Evolutionary conservation across 2,797 vertebrate genomes (phyloP), one percentile per base, ranked within the genome.

Genomic region (Enteromius argenteus): DNA sequence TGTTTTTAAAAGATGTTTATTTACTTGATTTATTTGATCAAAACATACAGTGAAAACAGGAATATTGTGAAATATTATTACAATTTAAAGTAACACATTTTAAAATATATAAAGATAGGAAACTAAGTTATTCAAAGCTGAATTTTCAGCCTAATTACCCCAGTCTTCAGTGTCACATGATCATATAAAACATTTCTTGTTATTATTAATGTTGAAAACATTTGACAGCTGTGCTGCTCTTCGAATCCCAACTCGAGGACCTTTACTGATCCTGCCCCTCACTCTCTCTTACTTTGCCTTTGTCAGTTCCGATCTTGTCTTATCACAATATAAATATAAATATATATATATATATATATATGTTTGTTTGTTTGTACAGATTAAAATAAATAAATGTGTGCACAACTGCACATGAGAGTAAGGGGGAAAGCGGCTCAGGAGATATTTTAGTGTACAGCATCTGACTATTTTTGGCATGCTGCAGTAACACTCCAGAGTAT

Each of bases 401-500:
- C 39, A 44, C 23, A 14, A 1, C 39, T 44, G 32, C 39, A 71
- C 6, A 17, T 49, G 23, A 72, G 42, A 46, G 14, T 30, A 30
- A 30, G 4, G 23, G 2, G 42, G 19, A 49, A 19, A 32, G 13
- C 14, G 17, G 69, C 27, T 49, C 23, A 49, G 42, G 15, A 73
- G 44, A 49, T 72, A 49, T 72, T 72, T 49, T 30, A 30, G 23
- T 49, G 14, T 17, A 10, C 69, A 19, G 42, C 42, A 49, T 30
- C 69, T 72, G 69, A 72, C 8, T 49, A 49, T 72, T 72, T 72
- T 46, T 72, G 44, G 69, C 15, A 11, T 49, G 69, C 69, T 72
- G 44, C 15, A 30, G 14, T 30, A 19, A 49, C 8, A 49, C 15
- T 27, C 44, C 4, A 10, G 69, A 49, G 44, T 72, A 5, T 49